Evolutionary conservation across 2,113 vertebrate genomes (phyloP).

Genomic region (Pituophis catenifer): DNA sequence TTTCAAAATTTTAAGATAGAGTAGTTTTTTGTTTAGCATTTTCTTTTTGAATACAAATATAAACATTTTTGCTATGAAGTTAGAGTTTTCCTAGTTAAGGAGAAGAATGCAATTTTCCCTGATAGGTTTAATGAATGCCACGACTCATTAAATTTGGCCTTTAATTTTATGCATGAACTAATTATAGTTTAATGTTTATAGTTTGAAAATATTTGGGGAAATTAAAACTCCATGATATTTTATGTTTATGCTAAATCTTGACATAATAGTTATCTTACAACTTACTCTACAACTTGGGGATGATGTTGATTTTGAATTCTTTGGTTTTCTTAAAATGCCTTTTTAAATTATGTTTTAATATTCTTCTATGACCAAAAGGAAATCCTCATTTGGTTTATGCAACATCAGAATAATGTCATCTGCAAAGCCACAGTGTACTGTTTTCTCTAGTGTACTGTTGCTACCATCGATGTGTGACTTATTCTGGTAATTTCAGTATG

Average conservation of each 20-base stretch:
- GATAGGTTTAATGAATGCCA: not conserved
- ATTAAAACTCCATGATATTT: not conserved
- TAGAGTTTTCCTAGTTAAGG: not conserved
- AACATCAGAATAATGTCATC: not conserved
- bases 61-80: not conserved
- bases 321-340: not conserved
- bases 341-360: not conserved
- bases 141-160: not conserved
- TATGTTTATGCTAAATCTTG: not conserved
- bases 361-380: not conserved
- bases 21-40: not conserved
- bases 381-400: not conserved
- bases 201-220: not conserved
- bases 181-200: not conserved
- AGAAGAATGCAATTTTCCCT: not conserved
- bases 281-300: not conserved
- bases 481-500: not conserved
- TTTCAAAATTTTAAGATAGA: not conserved
- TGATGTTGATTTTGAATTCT: not conserved
- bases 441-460: not conserved
- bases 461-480: not conserved
- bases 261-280: not conserved
- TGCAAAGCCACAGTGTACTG: not conserved
- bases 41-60: not conserved
- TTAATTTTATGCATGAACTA: not conserved